Conservation (phyloP, 1,140 invertebrate species). For the Panulirus ornatus region DNA sequence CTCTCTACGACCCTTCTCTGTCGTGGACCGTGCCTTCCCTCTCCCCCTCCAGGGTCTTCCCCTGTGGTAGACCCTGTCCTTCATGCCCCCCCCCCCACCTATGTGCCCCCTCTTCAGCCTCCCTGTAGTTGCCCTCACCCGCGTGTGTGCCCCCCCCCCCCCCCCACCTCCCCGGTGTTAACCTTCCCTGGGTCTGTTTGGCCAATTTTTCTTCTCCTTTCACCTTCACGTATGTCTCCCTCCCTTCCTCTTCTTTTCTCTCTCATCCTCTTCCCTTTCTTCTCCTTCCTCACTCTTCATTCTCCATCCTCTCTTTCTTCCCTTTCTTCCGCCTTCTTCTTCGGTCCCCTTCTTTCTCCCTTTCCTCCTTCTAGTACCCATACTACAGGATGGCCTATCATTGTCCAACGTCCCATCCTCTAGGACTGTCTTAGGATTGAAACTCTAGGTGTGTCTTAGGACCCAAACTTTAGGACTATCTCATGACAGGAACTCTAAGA, state of each 20-base stretch:
- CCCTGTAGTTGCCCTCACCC: background rate
- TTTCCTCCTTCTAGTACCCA: no score
- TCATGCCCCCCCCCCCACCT: background rate
- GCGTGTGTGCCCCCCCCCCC: no score
- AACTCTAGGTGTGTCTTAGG: no score
- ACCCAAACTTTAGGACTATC: no score
- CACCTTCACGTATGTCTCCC: no score
- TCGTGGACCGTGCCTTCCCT: background rate
- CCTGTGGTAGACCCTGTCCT: background rate
- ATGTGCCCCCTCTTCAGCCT: background rate
- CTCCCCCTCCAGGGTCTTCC: slow-evolving; percentile 25
- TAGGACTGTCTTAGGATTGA: no score
- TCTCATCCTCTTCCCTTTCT: slow-evolving; percentile 30
- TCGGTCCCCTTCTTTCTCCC: background rate
- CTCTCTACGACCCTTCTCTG: slow-evolving; percentile 8
- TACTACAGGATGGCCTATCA: no score
- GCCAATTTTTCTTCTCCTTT: no score
- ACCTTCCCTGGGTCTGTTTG: no score
- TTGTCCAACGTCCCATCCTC: no score
- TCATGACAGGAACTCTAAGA: no score
- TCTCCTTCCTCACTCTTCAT: slow-evolving; percentile 13
- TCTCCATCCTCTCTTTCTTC: background rate
- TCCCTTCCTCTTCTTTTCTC: background rate
- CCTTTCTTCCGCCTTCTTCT: background rate
- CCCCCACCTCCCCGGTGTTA: no score